Evolutionary conservation across 2,113 vertebrate species (phyloP).

Genomic region (Myiagra hebetior): DNA sequence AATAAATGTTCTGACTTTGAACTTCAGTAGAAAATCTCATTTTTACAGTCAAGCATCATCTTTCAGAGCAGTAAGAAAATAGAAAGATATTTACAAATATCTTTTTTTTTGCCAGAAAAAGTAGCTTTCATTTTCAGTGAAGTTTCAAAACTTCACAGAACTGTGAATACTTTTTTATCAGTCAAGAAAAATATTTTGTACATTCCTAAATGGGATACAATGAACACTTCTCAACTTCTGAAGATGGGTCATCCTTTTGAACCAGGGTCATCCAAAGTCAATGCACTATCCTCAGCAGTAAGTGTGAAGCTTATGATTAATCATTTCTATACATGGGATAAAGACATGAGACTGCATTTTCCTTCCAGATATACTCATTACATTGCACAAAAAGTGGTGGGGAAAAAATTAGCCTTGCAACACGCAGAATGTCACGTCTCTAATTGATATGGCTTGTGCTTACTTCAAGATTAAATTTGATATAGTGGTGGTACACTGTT

Average conservation of each 20-base stretch:
- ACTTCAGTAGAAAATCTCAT: not conserved
- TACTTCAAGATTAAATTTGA: not conserved
- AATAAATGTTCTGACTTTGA: not conserved
- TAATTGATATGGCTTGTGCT: not conserved
- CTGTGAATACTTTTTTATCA: not conserved
- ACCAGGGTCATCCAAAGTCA: not conserved
- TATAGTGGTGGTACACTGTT: not conserved
- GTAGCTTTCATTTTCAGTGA: not conserved
- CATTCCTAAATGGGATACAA: not conserved
- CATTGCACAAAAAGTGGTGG: not conserved
- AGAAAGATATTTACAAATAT: not conserved
- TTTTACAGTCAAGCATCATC: not conserved
- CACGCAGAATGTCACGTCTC: not conserved
- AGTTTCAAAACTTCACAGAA: not conserved
- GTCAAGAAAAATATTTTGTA: not conserved
- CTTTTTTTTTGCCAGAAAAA: not conserved
- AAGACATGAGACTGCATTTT: constrained; percentile 6
- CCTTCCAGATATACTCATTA: not conserved
- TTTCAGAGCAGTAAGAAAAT: not conserved
- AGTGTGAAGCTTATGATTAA: not conserved
- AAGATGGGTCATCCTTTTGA: not conserved
- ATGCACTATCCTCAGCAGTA: not conserved
- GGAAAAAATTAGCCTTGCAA: not conserved
- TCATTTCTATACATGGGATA: not conserved
- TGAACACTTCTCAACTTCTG: not conserved